Evolutionary conservation across 2,113 vertebrate species (phyloP).

Genomic region (Onychostoma macrolepis): DNA sequence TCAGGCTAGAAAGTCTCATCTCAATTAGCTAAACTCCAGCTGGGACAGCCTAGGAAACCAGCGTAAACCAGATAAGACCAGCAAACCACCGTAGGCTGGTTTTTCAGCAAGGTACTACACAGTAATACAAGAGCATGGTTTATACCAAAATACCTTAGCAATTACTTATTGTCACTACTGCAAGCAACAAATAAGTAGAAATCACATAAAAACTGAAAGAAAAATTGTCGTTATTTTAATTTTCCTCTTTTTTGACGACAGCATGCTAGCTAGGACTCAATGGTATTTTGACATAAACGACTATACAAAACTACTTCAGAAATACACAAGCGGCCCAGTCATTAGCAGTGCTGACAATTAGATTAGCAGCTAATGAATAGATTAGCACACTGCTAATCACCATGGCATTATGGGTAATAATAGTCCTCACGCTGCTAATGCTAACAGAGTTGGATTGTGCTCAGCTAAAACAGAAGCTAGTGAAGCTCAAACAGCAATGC

Average conservation of each 20-base stretch:
- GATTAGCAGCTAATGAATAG: constrained; percentile 38
- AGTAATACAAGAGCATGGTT: not conserved
- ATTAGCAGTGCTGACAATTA: constrained; percentile 20
- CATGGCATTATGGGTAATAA: constrained; percentile 28
- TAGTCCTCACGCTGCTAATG: not conserved
- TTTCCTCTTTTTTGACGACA: not conserved
- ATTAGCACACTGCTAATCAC: constrained; percentile 30
- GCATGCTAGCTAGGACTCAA: not conserved
- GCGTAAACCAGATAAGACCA: not conserved
- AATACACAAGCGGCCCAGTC: not conserved
- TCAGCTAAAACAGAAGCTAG: not conserved
- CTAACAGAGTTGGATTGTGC: constrained; percentile 1
- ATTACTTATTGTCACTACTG: not conserved
- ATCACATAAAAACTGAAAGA: not conserved
- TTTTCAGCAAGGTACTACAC: not conserved
- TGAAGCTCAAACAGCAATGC: constrained; percentile 7
- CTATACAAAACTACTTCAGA: not conserved
- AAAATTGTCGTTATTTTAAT: not conserved
- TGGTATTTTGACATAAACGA: not conserved
- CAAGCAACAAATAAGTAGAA: not conserved
- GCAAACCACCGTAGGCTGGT: not conserved
- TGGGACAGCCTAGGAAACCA: not conserved
- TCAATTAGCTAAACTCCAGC: not conserved
- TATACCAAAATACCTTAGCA: not conserved
- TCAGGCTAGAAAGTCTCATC: not conserved